Percentiles rank a stretch among this genome's conserved stretches.
Conservation (phyloP, 2,797 vertebrate genomes). For the Schizopygopsis pylzovi region DNA sequence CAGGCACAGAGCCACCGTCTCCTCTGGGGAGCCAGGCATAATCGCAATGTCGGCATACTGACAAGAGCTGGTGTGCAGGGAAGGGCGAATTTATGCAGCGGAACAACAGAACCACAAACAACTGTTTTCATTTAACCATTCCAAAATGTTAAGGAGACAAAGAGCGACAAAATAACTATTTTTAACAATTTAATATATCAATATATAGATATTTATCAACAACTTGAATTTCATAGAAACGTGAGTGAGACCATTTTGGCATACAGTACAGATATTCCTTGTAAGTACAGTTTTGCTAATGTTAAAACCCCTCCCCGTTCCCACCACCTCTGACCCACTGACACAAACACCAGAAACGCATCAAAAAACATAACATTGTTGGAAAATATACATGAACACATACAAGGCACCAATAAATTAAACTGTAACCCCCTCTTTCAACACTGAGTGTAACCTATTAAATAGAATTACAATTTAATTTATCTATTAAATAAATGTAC, state of each 20-base stretch:
- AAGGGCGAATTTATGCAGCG: background rate
- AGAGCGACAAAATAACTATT: conserved; percentile 35
- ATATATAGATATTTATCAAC: conserved; percentile 90
- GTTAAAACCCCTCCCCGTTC: conserved; percentile 59
- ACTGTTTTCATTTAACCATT: conserved; percentile 12
- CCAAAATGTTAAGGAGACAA: background rate
- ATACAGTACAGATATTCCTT: conserved; percentile 84
- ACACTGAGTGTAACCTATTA: conserved; percentile 72
- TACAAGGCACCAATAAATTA: conserved; percentile 89
- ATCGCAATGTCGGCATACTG: conserved; percentile 20
- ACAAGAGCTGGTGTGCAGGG: conserved; percentile 11
- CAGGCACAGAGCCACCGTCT: conserved; percentile 54
- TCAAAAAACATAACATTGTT: conserved; percentile 61
- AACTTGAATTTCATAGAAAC: conserved; percentile 86
- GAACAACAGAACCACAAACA: conserved; percentile 31
- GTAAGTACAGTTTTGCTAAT: conserved; percentile 81
- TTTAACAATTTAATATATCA: conserved; percentile 85
- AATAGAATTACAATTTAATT: conserved; percentile 72
- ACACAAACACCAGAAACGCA: conserved; percentile 62
- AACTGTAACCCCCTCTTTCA: conserved; percentile 72
- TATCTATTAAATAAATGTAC: conserved; percentile 50
- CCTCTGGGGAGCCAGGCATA: conserved; percentile 45
- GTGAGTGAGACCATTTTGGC: conserved; percentile 87
- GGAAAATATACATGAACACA: conserved; percentile 80
- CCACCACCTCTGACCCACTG: conserved; percentile 64